Evolutionary conservation across 2,888 invertebrate genomes (phyloP), one percentile per base, ranked within the genome.

Genomic region (Zelleria hepariella): DNA sequence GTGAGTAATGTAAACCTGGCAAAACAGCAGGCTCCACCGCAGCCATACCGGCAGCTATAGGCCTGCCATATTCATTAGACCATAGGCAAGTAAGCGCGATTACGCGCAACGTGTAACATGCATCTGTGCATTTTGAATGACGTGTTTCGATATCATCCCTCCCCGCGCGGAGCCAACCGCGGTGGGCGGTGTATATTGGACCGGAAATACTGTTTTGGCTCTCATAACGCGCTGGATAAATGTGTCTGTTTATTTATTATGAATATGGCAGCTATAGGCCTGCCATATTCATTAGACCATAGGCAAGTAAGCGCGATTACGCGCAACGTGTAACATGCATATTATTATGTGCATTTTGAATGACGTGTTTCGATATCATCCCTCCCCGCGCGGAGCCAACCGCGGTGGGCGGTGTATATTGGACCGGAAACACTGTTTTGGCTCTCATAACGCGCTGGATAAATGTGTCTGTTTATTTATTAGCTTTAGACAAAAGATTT

Each of bases 71-170:
- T 20, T 51, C 26, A 54, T 54, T 25, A 53, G 53, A n/a, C 25
- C 25, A 53, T n/a, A 23, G 15, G 23, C 53, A 53, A 24, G 24
- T 53, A n/a, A n/a, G 15, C 54, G n/a, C 26, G 21, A 55, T 32
- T 55, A 55, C 27, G 20, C 32, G 5, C 27, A 21, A 8, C 27
- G 20, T 55, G 55, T 55, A 32, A 55, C 32, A 55, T 55, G 55
- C 55, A 55, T 55, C 55, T 55, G 55, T 55, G 55, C 55, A 15
- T 21, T 42, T 55, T 27, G 55, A 55, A 32, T 55, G 55, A 32
- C 55, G 32, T 15, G 20, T 18, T 55, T 21, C 55, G 20, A 24
- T 52, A 21, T 4, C 25, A 25, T 3, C 25, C 21, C 18, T n/a
- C n/a, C n/a, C n/a, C 8, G 23, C 3, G 51, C 8, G 51, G 10